Evolutionary conservation across 2,888 invertebrate genomes (phyloP).

Genomic region (Hetaerina titia): DNA sequence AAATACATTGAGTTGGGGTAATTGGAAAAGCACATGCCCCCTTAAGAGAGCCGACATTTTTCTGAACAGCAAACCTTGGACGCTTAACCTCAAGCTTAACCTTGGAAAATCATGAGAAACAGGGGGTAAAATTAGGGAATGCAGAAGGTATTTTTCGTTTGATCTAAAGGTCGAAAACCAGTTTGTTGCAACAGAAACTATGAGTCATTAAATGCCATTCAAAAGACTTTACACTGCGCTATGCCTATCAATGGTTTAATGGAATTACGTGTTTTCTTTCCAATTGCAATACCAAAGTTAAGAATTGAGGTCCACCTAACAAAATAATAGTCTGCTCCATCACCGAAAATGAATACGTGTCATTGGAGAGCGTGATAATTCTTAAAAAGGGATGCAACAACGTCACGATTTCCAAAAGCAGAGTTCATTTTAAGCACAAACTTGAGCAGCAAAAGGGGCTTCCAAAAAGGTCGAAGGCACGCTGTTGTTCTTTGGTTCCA

Average conservation of each 20-base stretch:
- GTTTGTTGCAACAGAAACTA: too few relatives aligned
- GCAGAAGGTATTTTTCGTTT: too few relatives aligned
- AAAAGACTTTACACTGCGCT: neutral
- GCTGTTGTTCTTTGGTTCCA: neutral
- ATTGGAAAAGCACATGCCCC: too few relatives aligned
- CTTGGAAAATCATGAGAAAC: too few relatives aligned
- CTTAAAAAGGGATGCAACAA: neutral
- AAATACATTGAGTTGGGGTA: too few relatives aligned
- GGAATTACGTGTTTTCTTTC: neutral
- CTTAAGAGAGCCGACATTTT: too few relatives aligned
- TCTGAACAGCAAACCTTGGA: too few relatives aligned
- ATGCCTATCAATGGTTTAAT: neutral
- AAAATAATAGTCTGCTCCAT: neutral
- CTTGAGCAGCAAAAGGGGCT: neutral
- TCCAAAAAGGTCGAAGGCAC: neutral
- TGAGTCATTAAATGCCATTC: too few relatives aligned
- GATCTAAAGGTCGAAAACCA: too few relatives aligned
- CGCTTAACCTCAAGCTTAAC: too few relatives aligned
- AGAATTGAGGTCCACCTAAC: neutral
- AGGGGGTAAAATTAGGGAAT: too few relatives aligned
- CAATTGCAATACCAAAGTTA: neutral
- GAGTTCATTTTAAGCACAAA: neutral
- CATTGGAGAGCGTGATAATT: neutral
- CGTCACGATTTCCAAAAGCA: neutral
- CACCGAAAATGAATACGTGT: neutral